These are phyloP conservation scores for Brachyhypopomus occidentalis DNA, from an alignment of 2,113 vertebrate genomes.

Conservation along the genomic window DNA sequence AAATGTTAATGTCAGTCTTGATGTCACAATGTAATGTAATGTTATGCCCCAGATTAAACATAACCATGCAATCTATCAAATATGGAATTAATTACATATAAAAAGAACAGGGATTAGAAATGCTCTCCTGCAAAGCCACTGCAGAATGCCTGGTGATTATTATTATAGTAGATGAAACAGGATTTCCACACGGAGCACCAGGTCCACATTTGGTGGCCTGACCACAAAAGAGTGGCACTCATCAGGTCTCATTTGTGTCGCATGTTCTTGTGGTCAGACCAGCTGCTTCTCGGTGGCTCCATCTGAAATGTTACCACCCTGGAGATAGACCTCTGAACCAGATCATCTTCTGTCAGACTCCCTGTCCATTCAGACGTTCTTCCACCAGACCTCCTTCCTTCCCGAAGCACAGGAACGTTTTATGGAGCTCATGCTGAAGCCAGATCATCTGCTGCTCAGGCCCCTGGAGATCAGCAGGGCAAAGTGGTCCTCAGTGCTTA, in stretches of 20 bases:
- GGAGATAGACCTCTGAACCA: conserved; percentile 27
- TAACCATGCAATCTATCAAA: background rate
- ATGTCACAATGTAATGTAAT: background rate
- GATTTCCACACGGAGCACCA: conserved; percentile 30
- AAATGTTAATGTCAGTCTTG: background rate
- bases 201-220: conserved; percentile 39
- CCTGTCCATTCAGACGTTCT: background rate
- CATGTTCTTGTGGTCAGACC: conserved; percentile 34
- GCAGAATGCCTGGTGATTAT: background rate
- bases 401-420: background rate
- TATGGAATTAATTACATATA: background rate
- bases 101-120: background rate
- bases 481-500: conserved; percentile 5
- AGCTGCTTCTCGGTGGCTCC: conserved; percentile 41
- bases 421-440: conserved; percentile 3
- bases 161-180: conserved; percentile 8
- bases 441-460: conserved; percentile 3
- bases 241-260: conserved; percentile 35
- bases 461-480: background rate
- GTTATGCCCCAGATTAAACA: background rate
- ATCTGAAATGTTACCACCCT: conserved; percentile 16
- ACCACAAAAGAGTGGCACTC: conserved; percentile 18
- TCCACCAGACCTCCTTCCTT: conserved; percentile 17
- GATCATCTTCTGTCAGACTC: conserved; percentile 21
- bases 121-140: background rate